A percentile compares a stretch with the other conserved stretches of the same genome.
These are phyloP conservation scores for Caenorhabditis elegans DNA, from an alignment of 1,140 invertebrate species.

Conservation along the genomic window DNA sequence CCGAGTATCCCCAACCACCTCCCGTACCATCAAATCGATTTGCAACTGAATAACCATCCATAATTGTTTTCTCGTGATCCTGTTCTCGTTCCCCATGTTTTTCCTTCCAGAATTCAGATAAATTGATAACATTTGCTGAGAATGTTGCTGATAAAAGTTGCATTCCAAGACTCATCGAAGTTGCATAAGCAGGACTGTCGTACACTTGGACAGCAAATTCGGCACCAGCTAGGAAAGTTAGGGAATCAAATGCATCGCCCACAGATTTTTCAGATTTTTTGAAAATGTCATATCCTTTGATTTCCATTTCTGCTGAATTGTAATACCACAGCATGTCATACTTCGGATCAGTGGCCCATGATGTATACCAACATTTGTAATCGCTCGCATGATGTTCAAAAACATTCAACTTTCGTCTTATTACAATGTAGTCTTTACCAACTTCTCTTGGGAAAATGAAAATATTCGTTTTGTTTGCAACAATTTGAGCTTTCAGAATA, in stretches of 20 bases:
- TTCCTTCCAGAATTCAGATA: constrained; percentile 21
- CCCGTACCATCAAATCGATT: constrained; percentile 91
- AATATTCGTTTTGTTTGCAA: constrained; percentile 47
- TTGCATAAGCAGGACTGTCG: neutral
- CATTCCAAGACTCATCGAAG: constrained; percentile 6
- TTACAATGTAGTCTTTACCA: constrained; percentile 54
- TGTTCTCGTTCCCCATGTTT: neutral
- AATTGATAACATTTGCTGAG: constrained; percentile 5
- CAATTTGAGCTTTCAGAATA: constrained; percentile 54
- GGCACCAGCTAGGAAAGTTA: neutral
- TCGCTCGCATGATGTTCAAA: constrained; percentile 46
- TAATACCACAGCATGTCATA: constrained; percentile 55
- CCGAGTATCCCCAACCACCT: constrained; percentile 95
- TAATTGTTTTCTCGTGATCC: neutral
- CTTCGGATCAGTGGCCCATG: constrained; percentile 52
- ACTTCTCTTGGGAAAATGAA: constrained; percentile 43
- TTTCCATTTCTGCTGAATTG: constrained; percentile 49
- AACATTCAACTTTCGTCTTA: constrained; percentile 36
- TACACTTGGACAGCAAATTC: constrained; percentile 26
- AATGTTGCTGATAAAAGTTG: constrained; percentile 27
- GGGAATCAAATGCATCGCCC: constrained; percentile 6
- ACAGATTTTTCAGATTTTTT: constrained; percentile 2
- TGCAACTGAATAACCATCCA: constrained; percentile 71
- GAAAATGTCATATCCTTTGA: constrained; percentile 43
- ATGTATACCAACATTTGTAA: constrained; percentile 44